Base-by-base conservation (phyloP, 1,140 invertebrate species). In the Drosophila littoralis region DNA sequence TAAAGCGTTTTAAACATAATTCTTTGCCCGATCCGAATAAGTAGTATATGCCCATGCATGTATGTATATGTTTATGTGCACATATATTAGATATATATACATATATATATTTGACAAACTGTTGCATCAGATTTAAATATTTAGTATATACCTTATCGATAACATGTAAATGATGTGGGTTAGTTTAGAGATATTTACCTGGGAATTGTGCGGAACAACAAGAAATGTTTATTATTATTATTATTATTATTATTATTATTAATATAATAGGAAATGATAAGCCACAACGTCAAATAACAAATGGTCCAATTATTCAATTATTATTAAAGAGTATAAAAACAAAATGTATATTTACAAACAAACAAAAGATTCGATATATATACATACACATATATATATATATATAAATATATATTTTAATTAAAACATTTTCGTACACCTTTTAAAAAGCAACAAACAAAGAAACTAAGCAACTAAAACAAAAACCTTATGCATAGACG, bases 251-350 rank as follows among this genome's bases (percentile, higher is more conserved):
- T 60, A 70, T 68, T 80, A 76, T 43, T 57, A 77, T 67, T 38
- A 32, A 45, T 55, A 67, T 68, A 67, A 70, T 81, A 85, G 71
- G 54, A 60, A 89, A 75, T 66, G 66, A 43, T 67, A 84, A 88
- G 79, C 83, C 83, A 86, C 83, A 71, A 77, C 61, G 81, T 75
- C 73, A 81, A 71, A 79, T 81, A 91, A 91, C 78, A 84, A 91
- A 91, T 91, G 83, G 82, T 91, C 88, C 88, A 91, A 91, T 90
- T 91, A 90, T 86, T 91, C 77, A 91, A 89, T 89, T 89, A 83
- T 75, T 77, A 83, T 72, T 61, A 71, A 51, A 61, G 42, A 77
- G 66, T 69, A 52, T 42, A 54, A 66, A 74, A 64, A 72, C 54
- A 72, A 58, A 79, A 58, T 72, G 55, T 79, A 79, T 66, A 78